Conservation (phyloP, 2,113 vertebrate species). For the Callopanchax toddi region DNA sequence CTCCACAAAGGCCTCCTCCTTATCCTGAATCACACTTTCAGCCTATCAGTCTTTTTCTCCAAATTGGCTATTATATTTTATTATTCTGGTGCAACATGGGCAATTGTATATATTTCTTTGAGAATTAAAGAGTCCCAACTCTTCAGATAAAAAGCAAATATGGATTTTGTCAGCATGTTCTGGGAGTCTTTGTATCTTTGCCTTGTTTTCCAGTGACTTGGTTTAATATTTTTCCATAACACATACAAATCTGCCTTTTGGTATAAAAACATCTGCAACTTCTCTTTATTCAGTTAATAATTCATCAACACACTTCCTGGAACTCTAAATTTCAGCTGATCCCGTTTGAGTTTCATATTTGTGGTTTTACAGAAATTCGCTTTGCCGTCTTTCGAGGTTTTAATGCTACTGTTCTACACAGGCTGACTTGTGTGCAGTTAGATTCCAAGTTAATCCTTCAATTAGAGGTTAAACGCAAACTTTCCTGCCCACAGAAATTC, state of each 20-base stretch:
- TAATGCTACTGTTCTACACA: not conserved
- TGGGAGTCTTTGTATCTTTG: no score
- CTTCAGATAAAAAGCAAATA: no score
- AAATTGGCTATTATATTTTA: no score
- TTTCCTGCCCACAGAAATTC: not conserved
- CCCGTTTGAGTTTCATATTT: slow-evolving; percentile 3
- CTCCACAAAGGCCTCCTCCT: slow-evolving; percentile 26
- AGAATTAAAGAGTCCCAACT: no score
- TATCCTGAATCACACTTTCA: slow-evolving; percentile 25
- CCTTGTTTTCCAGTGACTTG: no score
- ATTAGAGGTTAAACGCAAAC: slow-evolving; percentile 43
- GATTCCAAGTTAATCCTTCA: slow-evolving; percentile 51
- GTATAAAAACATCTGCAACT: not conserved
- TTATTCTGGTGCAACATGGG: no score
- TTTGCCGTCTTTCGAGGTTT: not conserved
- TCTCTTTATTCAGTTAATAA: not conserved
- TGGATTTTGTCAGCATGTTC: no score
- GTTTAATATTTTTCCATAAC: no score
- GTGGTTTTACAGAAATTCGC: slow-evolving; percentile 25
- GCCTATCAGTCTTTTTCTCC: slow-evolving; percentile 11
- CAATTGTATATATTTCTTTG: no score
- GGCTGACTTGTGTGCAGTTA: slow-evolving; percentile 14
- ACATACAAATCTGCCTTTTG: not conserved
- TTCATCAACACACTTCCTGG: slow-evolving; percentile 18
- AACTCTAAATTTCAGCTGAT: slow-evolving; percentile 19